These are phyloP conservation scores for Drosophila pseudoananassae DNA, from an alignment of 1,140 invertebrate species.

Conservation along the genomic window DNA sequence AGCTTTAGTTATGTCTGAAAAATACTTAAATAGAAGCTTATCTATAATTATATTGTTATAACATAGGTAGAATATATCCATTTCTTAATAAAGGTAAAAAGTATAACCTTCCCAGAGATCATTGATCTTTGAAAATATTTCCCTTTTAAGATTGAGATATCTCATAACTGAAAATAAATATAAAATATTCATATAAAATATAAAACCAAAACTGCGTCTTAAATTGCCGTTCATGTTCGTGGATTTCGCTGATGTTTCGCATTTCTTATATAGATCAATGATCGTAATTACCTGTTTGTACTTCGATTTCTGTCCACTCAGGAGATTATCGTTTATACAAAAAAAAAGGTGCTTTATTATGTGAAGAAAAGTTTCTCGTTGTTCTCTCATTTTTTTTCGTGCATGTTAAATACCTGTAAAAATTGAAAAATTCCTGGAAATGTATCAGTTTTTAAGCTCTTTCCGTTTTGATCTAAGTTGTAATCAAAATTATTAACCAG, in stretches of 20 bases:
- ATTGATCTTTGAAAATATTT: no score
- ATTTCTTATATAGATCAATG: constrained; percentile 59
- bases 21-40: no score
- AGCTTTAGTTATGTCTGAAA: no score
- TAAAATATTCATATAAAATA: not conserved
- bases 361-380: constrained; percentile 5
- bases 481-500: not conserved
- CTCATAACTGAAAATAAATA: constrained; percentile 9
- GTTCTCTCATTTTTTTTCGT: constrained; percentile 5
- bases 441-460: constrained; percentile 13
- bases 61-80: no score
- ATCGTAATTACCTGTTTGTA: constrained; percentile 32
- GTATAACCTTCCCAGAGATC: no score
- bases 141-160: not conserved
- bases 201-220: constrained; percentile 33
- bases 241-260: constrained; percentile 54
- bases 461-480: constrained; percentile 6
- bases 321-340: constrained; percentile 13
- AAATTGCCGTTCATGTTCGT: constrained; percentile 29
- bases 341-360: not conserved
- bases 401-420: not conserved
- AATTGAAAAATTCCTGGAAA: constrained; percentile 33
- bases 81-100: no score
- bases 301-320: constrained; percentile 40
- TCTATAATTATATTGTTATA: no score